Base-by-base conservation (phyloP, 2,888 invertebrate genomes). In the Sinelater perroti region DNA sequence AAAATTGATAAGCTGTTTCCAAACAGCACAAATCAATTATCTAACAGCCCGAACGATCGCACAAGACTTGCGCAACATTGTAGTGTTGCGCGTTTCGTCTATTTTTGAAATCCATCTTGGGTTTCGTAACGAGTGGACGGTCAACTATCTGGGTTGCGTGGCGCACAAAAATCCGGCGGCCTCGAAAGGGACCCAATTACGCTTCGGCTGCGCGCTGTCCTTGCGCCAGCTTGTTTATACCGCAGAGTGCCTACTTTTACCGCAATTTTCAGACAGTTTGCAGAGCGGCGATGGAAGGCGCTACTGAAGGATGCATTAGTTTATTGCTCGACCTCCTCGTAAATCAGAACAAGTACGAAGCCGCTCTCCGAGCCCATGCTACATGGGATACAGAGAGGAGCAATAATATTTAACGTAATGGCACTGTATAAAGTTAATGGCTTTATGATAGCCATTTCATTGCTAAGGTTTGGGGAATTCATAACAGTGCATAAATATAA, bases 361-460 rank as follows among this genome's bases (percentile, higher is more conserved):
- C 61, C 56, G 60, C 60, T 60, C 53, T 53, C 56, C 46, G 55
- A 63, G 60, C 50, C 56, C 50, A 56, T 60, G 59, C 57, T 56
- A 61, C 61, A 63, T 62, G 52, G 65, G 58, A 65, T 65, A 63
- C 65, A 62, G 60, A 66, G 64, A 66, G 63, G 60, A 70, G 72
- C 69, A 70, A 72, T 74, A 73, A 73, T 72, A 73, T 72, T 72
- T 72, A 71, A 71, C 67, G 72, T 73, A 73, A 74, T 71, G 71
- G 70, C 71, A 71, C 70, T 67, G 71, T 72, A 71, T 74, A 71
- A 69, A 70, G 67, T 72, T 72, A 72, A 72, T 72, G 67, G 68
- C 67, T 72, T 71, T 72, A 71, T 71, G 71, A 71, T 72, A 65
- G 71, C 68, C 65, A 69, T 70, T 69, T 70, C 68, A 62, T 62